phyloP scores from a whole-genome alignment of 2,888 invertebrate genomes.

The Andrena chrysosceles region DNA sequence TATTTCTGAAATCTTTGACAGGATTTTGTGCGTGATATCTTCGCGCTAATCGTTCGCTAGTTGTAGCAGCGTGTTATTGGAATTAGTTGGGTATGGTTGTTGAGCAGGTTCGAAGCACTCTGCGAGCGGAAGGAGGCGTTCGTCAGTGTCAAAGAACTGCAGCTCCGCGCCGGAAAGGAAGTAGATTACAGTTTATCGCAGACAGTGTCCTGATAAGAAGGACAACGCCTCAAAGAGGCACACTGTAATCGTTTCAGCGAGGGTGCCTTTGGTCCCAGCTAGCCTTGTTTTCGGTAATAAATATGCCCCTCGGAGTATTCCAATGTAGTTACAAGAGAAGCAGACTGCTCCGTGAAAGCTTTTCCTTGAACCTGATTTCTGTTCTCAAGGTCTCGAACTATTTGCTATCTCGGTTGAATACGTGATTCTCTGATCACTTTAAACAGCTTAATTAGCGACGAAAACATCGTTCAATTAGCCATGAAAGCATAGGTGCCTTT shows the following conservation, averaged over 20 bases:
- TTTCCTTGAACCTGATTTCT: no score
- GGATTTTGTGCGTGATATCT: no score
- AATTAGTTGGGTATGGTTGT: constrained; percentile 1
- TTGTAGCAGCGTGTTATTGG: not conserved
- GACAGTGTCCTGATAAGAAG: constrained; percentile 52
- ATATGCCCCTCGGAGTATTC: not conserved
- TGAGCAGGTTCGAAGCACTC: constrained; percentile 16
- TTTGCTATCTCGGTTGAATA: not conserved
- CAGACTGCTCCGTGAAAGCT: not conserved
- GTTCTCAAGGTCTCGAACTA: no score
- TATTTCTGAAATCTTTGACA: no score
- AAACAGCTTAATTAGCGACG: not conserved
- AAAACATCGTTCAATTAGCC: not conserved
- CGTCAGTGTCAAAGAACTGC: constrained; percentile 49
- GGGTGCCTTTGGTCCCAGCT: not conserved
- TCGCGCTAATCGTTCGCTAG: no score
- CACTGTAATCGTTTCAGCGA: constrained; percentile 6
- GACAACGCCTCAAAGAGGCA: constrained; percentile 42
- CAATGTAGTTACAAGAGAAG: not conserved
- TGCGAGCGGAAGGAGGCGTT: constrained; percentile 35
- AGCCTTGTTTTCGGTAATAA: not conserved
- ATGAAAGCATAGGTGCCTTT: not conserved
- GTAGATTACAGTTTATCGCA: constrained; percentile 62
- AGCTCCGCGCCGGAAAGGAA: constrained; percentile 50
- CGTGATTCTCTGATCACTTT: not conserved